phyloP scores from a whole-genome alignment of 2,888 invertebrate species.

The Nymphalis polychloros region DNA sequence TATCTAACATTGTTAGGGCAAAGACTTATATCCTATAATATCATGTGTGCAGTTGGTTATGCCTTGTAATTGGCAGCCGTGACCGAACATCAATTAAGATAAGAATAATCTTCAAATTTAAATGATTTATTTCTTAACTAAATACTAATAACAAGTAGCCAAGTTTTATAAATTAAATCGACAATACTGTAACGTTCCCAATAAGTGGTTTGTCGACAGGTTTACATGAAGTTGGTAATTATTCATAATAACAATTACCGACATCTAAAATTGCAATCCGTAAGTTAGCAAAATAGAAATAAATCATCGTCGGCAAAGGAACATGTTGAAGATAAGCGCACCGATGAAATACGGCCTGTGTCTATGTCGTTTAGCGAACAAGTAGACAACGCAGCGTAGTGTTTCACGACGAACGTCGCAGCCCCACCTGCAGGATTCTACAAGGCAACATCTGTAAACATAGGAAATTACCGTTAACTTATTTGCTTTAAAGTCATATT shows the following conservation, averaged over 20 bases:
- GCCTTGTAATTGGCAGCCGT: no score
- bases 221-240: slow-evolving; percentile 24
- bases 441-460: slow-evolving; percentile 30
- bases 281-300: slow-evolving; percentile 65
- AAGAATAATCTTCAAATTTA: no score
- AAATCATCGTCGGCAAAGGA: slow-evolving; percentile 68
- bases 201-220: slow-evolving; percentile 17
- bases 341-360: slow-evolving; percentile 60
- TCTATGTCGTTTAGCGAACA: slow-evolving; percentile 61
- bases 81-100: no score
- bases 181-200: slow-evolving; percentile 10
- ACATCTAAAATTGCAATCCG: slow-evolving; percentile 38
- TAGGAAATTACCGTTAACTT: slow-evolving; percentile 26
- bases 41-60: no score
- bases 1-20: no score
- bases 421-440: slow-evolving; percentile 36
- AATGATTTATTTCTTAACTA: no score
- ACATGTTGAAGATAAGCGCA: slow-evolving; percentile 67
- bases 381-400: slow-evolving; percentile 49
- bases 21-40: no score
- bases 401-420: slow-evolving; percentile 49
- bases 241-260: slow-evolving; percentile 36
- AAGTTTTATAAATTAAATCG: slow-evolving; percentile 7
- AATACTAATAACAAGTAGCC: no score
- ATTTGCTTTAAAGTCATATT: background rate